These are phyloP conservation scores for Orius laevigatus DNA, from an alignment of 1,140 invertebrate genomes.

Conservation along the genomic window DNA sequence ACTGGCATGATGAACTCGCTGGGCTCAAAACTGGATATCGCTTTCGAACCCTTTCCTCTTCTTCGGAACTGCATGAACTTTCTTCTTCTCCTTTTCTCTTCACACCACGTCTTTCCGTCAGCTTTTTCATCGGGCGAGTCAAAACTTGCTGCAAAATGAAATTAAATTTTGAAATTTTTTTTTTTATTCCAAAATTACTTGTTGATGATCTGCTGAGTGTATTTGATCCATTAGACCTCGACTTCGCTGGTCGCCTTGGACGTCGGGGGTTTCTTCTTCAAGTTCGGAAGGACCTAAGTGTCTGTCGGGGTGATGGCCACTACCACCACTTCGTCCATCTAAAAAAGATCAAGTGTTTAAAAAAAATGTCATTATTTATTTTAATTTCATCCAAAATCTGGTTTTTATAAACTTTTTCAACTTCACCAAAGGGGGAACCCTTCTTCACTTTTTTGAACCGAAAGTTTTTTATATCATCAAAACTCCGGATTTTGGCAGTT, in stretches of 20 bases:
- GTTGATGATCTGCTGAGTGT: constrained; percentile 15
- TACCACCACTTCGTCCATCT: constrained; percentile 39
- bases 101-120: constrained; percentile 27
- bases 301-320: constrained; percentile 35
- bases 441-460: no score
- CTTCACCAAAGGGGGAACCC: no score
- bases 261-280: constrained; percentile 33
- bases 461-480: no score
- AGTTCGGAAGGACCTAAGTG: constrained; percentile 34
- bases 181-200: no score
- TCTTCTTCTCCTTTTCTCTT: constrained; percentile 38
- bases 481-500: no score
- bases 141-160: no score
- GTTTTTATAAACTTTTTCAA: no score
- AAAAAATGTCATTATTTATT: no score
- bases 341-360: constrained; percentile 16
- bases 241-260: constrained; percentile 34
- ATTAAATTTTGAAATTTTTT: no score
- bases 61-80: constrained; percentile 33
- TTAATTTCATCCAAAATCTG: no score
- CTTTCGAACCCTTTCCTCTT: constrained; percentile 31
- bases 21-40: constrained; percentile 36
- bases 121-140: constrained; percentile 19
- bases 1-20: constrained; percentile 40
- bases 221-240: constrained; percentile 33